phyloP scores from a whole-genome alignment of 2,113 vertebrate genomes.

The Syngnathoides biaculeatus region DNA sequence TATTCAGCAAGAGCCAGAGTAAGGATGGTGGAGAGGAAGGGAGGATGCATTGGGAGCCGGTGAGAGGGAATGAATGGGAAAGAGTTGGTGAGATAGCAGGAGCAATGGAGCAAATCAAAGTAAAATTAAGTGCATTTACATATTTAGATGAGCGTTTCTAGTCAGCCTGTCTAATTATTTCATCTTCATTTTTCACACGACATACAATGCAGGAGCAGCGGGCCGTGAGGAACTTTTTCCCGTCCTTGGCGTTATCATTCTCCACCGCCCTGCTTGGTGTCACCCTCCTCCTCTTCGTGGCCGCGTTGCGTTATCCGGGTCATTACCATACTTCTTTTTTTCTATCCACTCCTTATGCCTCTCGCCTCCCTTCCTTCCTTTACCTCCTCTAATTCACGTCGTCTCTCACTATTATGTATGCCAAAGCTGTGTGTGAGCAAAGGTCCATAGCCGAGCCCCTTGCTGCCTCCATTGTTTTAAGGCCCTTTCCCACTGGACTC shows the following conservation, averaged over 20 bases:
- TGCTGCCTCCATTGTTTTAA: conserved; percentile 39
- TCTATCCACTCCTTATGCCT: conserved; percentile 51
- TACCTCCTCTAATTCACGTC: conserved; percentile 32
- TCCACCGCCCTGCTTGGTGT: conserved; percentile 33
- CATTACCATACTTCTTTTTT: conserved; percentile 65
- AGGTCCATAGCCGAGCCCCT: conserved; percentile 44
- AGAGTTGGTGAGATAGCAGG: conserved; percentile 27
- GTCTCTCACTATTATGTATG: conserved; percentile 60
- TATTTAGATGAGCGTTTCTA: conserved; percentile 77
- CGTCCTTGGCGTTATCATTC: conserved; percentile 47
- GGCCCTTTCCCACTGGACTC: conserved; percentile 25
- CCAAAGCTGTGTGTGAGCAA: conserved; percentile 23
- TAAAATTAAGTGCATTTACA: conserved; percentile 79
- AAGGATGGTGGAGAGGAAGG: conserved; percentile 34
- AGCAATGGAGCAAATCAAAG: conserved; percentile 76
- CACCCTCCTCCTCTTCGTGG: conserved; percentile 36
- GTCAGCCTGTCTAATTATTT: conserved; percentile 77
- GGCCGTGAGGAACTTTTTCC: conserved; percentile 60
- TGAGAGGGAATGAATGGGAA: conserved; percentile 44
- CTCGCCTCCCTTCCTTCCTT: conserved; percentile 30
- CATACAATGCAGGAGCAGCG: conserved; percentile 54
- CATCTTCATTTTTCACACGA: conserved; percentile 72
- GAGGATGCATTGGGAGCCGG: conserved; percentile 27
- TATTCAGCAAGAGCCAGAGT: conserved; percentile 20
- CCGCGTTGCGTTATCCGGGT: conserved; percentile 57